Evolutionary conservation across 2,113 vertebrate species (phyloP).

Genomic region (Python bivittatus): DNA sequence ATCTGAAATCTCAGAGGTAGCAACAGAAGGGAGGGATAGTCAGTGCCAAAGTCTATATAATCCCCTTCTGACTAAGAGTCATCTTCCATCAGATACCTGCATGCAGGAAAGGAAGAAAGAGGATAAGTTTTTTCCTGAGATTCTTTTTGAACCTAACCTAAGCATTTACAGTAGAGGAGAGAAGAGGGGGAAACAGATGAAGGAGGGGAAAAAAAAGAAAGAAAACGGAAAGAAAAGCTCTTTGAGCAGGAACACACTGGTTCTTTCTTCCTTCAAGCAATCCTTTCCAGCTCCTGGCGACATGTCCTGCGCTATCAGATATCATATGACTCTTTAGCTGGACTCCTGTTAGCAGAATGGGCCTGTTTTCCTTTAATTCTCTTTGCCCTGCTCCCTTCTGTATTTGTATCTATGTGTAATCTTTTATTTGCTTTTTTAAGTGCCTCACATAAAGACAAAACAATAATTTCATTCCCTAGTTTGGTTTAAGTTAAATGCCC

Average conservation of each 20-base stretch:
- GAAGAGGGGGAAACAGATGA: conserved; percentile 49
- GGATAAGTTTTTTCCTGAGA: conserved; percentile 69
- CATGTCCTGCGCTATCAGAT: conserved; percentile 84
- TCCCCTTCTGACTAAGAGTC: conserved; percentile 48
- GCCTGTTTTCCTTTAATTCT: conserved; percentile 80
- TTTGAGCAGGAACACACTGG: conserved; percentile 84
- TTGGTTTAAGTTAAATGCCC: conserved; percentile 72
- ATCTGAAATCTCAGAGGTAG: conserved; percentile 4
- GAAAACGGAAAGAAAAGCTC: conserved; percentile 79
- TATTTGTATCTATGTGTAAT: conserved; percentile 63
- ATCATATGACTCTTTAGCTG: conserved; percentile 85
- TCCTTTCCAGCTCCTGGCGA: conserved; percentile 82
- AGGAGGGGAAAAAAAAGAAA: neutral
- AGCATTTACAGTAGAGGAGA: conserved; percentile 76
- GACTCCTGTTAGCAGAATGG: conserved; percentile 82
- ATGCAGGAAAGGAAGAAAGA: conserved; percentile 68
- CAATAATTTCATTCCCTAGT: conserved; percentile 71
- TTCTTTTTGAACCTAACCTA: conserved; percentile 74
- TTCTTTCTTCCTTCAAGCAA: conserved; percentile 86
- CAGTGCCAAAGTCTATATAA: conserved; percentile 46
- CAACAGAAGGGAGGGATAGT: conserved; percentile 37
- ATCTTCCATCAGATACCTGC: conserved; percentile 62
- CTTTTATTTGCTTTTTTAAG: conserved; percentile 71
- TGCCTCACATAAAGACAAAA: conserved; percentile 67
- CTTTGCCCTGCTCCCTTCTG: conserved; percentile 65